A percentile compares a stretch with the other conserved stretches of the same genome.
phyloP scores from a whole-genome alignment of 2,888 invertebrate species.

The Parasteatoda lunata region DNA sequence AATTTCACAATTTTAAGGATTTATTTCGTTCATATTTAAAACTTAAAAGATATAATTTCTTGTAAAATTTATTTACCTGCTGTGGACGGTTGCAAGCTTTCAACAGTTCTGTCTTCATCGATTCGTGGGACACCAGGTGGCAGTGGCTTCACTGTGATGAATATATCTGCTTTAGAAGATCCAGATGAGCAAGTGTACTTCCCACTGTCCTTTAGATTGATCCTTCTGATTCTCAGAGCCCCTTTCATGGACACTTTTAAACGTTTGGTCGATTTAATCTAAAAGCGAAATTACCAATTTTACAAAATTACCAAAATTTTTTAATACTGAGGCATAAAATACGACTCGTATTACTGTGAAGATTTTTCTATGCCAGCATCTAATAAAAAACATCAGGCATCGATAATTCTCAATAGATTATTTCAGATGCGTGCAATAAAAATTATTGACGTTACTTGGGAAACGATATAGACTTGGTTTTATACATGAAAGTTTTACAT shows the following conservation, averaged over 20 bases:
- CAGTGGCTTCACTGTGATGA: constrained; percentile 84
- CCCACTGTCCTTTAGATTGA: constrained; percentile 87
- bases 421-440: no score
- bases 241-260: constrained; percentile 91
- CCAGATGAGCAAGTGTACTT: constrained; percentile 90
- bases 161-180: constrained; percentile 85
- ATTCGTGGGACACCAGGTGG: constrained; percentile 77
- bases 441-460: no score
- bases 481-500: no score
- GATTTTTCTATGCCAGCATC: no score
- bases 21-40: background rate
- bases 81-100: constrained; percentile 48
- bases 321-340: no score
- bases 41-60: background rate
- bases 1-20: background rate
- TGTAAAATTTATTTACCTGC: background rate
- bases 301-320: no score
- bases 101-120: constrained; percentile 78
- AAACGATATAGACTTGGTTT: no score
- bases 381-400: no score
- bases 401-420: no score
- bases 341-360: no score
- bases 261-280: constrained; percentile 82
- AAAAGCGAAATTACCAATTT: background rate
- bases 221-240: constrained; percentile 87